Conservation (phyloP, 2,888 invertebrate species). For the Drosophila meridionalis region DNA sequence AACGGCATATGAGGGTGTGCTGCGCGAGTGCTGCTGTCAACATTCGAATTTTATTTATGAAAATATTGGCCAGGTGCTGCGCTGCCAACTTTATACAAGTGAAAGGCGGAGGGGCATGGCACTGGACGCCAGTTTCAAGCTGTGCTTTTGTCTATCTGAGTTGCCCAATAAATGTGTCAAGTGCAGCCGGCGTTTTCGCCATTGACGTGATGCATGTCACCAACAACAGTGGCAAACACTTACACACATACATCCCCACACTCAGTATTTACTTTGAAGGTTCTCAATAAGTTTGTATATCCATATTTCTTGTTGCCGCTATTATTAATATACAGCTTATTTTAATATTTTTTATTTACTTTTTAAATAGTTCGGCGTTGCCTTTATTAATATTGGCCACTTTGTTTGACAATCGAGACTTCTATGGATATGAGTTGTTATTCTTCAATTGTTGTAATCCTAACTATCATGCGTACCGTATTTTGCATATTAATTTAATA, state of each 20-base stretch:
- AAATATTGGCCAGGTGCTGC: constrained; percentile 40
- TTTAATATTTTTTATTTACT: constrained; percentile 19
- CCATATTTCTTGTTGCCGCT: constrained; percentile 7
- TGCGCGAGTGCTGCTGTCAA: constrained; percentile 11
- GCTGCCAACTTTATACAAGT: constrained; percentile 42
- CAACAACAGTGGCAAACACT: constrained; percentile 18
- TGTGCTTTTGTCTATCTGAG: constrained; percentile 70
- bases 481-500: neutral
- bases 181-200: constrained; percentile 74
- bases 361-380: too few species aligned
- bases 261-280: constrained; percentile 35
- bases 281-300: constrained; percentile 20
- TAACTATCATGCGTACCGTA: constrained; percentile 20
- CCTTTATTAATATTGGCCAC: neutral
- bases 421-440: neutral
- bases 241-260: constrained; percentile 4
- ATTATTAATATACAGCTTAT: constrained; percentile 11
- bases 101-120: constrained; percentile 46
- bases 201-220: constrained; percentile 72
- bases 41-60: constrained; percentile 40
- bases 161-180: constrained; percentile 79
- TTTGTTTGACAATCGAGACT: neutral
- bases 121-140: constrained; percentile 62
- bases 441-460: too few species aligned
- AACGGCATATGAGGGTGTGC: constrained; percentile 1